Evolutionary conservation across 2,113 vertebrate species (phyloP), one percentile per base, ranked within the genome.

Genomic region (Pedetes capensis): DNA sequence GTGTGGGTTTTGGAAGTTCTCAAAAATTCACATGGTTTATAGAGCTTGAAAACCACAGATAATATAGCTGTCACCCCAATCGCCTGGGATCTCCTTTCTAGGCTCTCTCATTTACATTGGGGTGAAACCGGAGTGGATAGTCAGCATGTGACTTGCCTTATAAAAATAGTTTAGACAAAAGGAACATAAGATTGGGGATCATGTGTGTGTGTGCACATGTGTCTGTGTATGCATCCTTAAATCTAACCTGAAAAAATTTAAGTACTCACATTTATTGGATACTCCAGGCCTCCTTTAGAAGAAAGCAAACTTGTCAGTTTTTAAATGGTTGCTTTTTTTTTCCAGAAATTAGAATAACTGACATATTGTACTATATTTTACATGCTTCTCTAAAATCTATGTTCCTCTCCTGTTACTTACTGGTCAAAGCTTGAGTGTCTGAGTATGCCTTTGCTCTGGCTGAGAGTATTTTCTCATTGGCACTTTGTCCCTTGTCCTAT

Each of bases 1-100:
- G 44, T 51, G 61, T 74, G 29, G 23, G 7, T 55, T 88, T 95
- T 44, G 22, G 37, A 92, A 95, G 61, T 94, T 94, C 59, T 59
- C 68, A 85, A 88, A 66, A 42, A 11, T 8, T 57, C 44, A n/a
- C 9, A 0, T 39, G 25, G 53, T 23, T 47, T 34, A 42, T 32
- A 53, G 80, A 53, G 44, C 16, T 71, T 47, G 6, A 51, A 84
- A 68, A 78, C 44, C 42, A 59, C 44, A 81, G 32, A n/a, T 25
- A 49, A 16, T 1, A 1, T 12, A 64, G 29, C 34, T 1, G 44
- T 51, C 39, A 76, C 11, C 76, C 16, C 7, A 34, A 74, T 49
- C 3, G 3, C 22, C 49, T 22, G 16, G 44, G 17, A 75, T 7
- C 25, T 42, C 22, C 34, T 49, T 53, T 8, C 22, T 14, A 69